These are phyloP conservation scores for Dasyprocta punctata DNA, from an alignment of 2,113 vertebrate genomes.

Conservation along the genomic window DNA sequence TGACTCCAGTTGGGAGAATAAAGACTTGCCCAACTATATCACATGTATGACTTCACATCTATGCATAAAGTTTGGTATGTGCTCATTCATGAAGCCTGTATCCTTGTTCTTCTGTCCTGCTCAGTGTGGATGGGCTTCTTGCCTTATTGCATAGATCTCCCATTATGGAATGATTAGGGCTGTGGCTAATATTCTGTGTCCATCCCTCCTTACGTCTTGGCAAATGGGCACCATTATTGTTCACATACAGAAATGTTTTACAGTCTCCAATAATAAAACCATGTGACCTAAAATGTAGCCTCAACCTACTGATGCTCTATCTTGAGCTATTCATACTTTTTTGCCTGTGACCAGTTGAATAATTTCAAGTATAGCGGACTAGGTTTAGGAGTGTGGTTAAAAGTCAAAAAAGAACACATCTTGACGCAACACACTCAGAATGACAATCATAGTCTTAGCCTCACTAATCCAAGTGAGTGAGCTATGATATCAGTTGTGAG, in stretches of 20 bases:
- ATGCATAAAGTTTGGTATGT: background rate
- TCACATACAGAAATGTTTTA: conserved; percentile 50
- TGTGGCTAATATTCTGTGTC: background rate
- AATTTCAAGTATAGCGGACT: conserved; percentile 58
- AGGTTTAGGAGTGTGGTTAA: conserved; percentile 20
- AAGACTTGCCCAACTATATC: background rate
- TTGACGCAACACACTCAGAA: conserved; percentile 41
- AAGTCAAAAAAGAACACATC: conserved; percentile 23
- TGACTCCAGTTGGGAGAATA: background rate
- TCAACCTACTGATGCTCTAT: conserved; percentile 46
- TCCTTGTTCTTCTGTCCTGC: background rate
- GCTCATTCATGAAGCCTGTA: background rate
- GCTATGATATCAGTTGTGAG: conserved; percentile 30
- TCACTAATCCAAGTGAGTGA: background rate
- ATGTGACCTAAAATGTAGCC: conserved; percentile 36
- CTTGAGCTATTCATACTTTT: conserved; percentile 40
- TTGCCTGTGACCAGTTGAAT: conserved; percentile 60
- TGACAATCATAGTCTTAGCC: background rate
- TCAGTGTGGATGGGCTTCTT: background rate
- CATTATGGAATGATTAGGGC: background rate
- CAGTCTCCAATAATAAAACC: background rate
- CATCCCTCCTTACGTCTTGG: background rate
- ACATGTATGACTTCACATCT: background rate
- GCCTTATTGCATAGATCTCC: background rate
- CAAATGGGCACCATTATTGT: background rate